phyloP scores from a whole-genome alignment of 2,113 vertebrate genomes.

The Micronycteris hirsuta region DNA sequence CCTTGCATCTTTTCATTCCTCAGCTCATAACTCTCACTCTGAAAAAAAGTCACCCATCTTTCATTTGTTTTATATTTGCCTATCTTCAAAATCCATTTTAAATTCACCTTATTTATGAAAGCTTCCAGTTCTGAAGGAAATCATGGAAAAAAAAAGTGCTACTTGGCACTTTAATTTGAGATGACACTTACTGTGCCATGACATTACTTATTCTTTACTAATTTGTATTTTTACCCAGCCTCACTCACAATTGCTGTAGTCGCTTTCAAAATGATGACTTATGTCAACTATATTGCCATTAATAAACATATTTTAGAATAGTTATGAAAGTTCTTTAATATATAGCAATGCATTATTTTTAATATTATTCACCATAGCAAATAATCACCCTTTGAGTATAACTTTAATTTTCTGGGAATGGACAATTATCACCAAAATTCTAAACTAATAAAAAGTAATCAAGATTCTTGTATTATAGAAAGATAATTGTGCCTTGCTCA shows the following conservation, averaged over 20 bases:
- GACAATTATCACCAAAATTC: not conserved
- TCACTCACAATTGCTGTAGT: not conserved
- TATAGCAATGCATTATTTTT: not conserved
- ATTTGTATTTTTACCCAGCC: not conserved
- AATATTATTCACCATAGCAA: not conserved
- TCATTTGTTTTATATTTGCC: not conserved
- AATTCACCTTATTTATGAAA: conserved; percentile 26
- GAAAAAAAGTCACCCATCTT: not conserved
- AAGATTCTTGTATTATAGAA: conserved; percentile 11
- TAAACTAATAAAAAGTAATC: not conserved
- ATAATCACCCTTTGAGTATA: not conserved
- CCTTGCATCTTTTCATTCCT: not conserved
- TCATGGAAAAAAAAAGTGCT: not conserved
- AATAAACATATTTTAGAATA: not conserved
- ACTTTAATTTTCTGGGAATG: conserved; percentile 10
- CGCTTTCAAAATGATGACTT: not conserved
- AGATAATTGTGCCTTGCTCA: not conserved
- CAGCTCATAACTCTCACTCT: not conserved
- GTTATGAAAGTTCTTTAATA: not conserved
- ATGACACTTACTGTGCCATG: not conserved
- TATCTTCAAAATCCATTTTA: not conserved
- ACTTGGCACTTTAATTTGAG: not conserved
- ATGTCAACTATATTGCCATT: not conserved
- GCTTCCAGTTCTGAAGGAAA: not conserved
- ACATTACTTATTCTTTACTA: not conserved